Conservation (phyloP, 1,140 invertebrate species). For the roundworm (Caenorhabditis elegans) region DNA sequence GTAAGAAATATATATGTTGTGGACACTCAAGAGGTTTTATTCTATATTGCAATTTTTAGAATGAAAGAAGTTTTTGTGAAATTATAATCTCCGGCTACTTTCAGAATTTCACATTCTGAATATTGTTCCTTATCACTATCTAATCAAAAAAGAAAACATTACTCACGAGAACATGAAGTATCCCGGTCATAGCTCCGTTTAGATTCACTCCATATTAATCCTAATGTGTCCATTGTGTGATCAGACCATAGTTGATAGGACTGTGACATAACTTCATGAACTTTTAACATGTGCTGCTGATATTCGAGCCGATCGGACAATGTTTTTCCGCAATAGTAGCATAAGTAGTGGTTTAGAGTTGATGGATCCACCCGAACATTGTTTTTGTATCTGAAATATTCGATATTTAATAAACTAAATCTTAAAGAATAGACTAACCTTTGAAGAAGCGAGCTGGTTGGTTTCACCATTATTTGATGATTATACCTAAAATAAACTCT, state of each 20-base stretch:
- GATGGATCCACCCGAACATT: background rate
- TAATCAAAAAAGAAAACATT: too few species aligned
- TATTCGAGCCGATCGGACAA: background rate
- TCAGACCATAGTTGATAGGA: conserved; percentile 2
- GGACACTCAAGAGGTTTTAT: too few species aligned
- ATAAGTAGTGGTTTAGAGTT: background rate
- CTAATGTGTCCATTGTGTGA: background rate
- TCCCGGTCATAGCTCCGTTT: background rate
- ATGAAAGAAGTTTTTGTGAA: too few species aligned
- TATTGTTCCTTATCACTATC: too few species aligned
- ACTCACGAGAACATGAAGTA: background rate
- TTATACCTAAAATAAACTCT: too few species aligned
- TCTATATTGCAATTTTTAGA: too few species aligned
- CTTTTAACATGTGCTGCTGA: background rate
- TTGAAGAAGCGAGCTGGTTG: background rate
- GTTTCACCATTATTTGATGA: conserved; percentile 3
- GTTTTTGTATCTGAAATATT: background rate
- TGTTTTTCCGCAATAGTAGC: background rate
- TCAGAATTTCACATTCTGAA: too few species aligned
- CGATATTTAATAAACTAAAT: too few species aligned
- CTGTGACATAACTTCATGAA: background rate
- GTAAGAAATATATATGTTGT: too few species aligned
- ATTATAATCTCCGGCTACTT: too few species aligned
- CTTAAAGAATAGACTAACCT: background rate
- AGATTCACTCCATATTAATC: background rate